Conservation (phyloP, 1,140 invertebrate species). For the Drosophila setifemur region DNA sequence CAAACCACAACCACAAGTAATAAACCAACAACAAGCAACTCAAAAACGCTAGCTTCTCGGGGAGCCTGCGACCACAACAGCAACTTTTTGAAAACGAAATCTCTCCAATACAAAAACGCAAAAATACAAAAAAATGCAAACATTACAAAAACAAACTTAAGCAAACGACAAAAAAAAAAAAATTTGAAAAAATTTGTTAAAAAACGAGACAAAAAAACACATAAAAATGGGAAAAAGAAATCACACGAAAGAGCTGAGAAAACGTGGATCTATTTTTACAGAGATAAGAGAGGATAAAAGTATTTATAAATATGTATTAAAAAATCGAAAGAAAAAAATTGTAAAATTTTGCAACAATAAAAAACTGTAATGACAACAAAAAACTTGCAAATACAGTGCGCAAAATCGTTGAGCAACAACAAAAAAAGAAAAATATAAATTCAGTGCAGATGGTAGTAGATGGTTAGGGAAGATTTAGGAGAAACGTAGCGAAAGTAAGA, state of each 20-base stretch:
- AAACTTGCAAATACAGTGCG: conserved; percentile 29
- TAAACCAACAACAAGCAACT: conserved; percentile 57
- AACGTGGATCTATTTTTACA: conserved; percentile 78
- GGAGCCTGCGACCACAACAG: conserved; percentile 22
- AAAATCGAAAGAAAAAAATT: conserved; percentile 66
- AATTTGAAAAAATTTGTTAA: conserved; percentile 70
- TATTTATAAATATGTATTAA: conserved; percentile 77
- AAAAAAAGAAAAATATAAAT: conserved; percentile 63
- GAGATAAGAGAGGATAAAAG: conserved; percentile 60
- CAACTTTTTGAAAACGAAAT: conserved; percentile 75
- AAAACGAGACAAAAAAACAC: conserved; percentile 44
- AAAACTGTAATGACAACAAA: conserved; percentile 47
- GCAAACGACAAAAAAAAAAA: conserved; percentile 34
- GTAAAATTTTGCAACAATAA: conserved; percentile 67
- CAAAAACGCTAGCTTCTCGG: conserved; percentile 10
- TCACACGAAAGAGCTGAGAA: conserved; percentile 49
- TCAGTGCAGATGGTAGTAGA: conserved; percentile 26
- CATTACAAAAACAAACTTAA: conserved; percentile 45
- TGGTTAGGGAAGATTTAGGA: conserved; percentile 15
- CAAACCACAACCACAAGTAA: conserved; percentile 52
- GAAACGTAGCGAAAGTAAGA: conserved; percentile 19
- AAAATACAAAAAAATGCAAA: conserved; percentile 64
- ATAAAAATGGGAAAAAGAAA: conserved; percentile 32
- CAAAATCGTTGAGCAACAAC: conserved; percentile 50
- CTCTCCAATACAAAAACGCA: conserved; percentile 58